Evolutionary conservation across 2,888 invertebrate species (phyloP), one percentile per base, ranked within the genome.

Genomic region (Epirrhoe tristata): DNA sequence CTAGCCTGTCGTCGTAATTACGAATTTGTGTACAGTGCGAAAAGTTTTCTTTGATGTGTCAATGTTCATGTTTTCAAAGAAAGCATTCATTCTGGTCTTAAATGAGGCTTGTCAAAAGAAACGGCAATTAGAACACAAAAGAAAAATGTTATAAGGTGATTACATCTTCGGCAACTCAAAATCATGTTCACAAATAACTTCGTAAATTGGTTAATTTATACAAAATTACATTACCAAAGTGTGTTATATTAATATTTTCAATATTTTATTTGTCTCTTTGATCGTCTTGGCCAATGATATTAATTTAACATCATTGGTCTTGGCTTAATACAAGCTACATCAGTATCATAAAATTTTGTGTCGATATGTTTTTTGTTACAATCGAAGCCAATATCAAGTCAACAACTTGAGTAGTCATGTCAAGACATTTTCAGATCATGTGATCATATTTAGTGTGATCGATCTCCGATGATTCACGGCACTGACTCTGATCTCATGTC

Each of bases 401-500:
- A 57, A 54, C 52, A 52, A 39, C 34, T 7, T 34, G 56, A 55
- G 43, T 39, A 31, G 50, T 50, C 36, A 24, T 48, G 53, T 65
- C 67, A 63, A 63, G 53, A 43, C 46, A 58, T 48, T 55, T 53
- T 24, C 43, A 56, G 57, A 69, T 69, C 64, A 50, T 70, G 66
- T 69, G 58, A 51, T 64, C 58, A 66, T 58, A 61, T 67, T 67
- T 70, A 59, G 39, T 17, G 64, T 67, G 70, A 71, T 69, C 69
- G 69, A 71, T 70, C 67, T 63, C 32, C 43, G 65, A 59, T 74
- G 74, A 74, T 62, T 74, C 74, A 74, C 52, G 60, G 31, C 31
- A 34, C 16, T 59, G 12, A 43, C 39, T 66, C 67, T 72, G 74
- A 74, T 73, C 73, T 74, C 74, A 71, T 70, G 58, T 60, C 57